phyloP scores from a whole-genome alignment of 2,113 vertebrate species.

The Lophotis ruficrista region DNA sequence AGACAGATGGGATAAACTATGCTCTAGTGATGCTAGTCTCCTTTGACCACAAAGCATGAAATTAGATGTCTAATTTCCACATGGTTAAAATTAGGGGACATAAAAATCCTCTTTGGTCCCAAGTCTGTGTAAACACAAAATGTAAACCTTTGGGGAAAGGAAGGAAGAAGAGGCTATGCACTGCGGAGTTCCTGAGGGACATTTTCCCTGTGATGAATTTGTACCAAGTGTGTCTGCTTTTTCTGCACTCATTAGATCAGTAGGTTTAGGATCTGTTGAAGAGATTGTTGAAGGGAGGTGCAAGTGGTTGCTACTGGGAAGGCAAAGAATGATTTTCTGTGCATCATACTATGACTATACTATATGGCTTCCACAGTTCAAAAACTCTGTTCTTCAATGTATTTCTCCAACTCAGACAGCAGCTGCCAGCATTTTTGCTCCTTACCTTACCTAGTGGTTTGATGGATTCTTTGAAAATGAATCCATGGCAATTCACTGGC shows the following conservation, averaged over 20 bases:
- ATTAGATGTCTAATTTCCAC: slow-evolving; percentile 53
- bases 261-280: not conserved
- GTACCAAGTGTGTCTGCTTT: not conserved
- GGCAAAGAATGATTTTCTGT: not conserved
- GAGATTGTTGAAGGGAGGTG: not conserved
- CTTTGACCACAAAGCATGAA: slow-evolving; percentile 60
- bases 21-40: not conserved
- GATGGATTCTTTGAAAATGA: not conserved
- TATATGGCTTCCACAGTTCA: not conserved
- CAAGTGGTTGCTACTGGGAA: not conserved
- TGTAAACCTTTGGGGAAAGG: not conserved
- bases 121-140: slow-evolving; percentile 17
- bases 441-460: not conserved
- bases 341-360: fast-evolving
- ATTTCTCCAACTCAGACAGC: not conserved
- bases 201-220: not conserved
- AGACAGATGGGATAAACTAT: not conserved
- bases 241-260: not conserved
- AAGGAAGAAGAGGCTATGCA: not conserved
- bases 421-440: not conserved
- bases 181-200: not conserved
- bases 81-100: slow-evolving; percentile 19
- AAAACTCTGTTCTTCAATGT: not conserved
- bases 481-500: not conserved
- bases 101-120: slow-evolving; percentile 13